These are phyloP conservation scores for Norana najaformis DNA, from an alignment of 2,888 invertebrate genomes.

Conservation along the genomic window DNA sequence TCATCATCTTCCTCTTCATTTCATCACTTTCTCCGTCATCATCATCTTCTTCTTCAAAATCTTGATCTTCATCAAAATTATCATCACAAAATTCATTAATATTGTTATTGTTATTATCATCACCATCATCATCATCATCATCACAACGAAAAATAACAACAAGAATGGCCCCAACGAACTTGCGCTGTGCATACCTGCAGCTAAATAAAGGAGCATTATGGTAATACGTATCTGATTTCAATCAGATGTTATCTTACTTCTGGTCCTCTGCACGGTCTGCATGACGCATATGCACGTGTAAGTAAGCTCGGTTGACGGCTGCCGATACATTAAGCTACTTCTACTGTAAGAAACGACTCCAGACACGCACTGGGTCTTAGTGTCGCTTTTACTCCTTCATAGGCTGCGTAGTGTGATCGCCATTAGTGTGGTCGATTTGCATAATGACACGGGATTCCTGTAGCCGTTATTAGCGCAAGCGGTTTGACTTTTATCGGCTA, in stretches of 20 bases:
- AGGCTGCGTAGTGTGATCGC: not conserved
- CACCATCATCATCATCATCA: not conserved
- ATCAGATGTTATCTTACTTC: not conserved
- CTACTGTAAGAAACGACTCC: not conserved
- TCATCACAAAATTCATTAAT: no score
- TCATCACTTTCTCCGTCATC: no score
- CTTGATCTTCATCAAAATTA: no score
- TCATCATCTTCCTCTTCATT: no score
- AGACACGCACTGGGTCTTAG: not conserved
- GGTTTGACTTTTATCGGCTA: not conserved
- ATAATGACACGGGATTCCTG: slow-evolving; percentile 13
- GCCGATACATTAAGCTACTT: not conserved
- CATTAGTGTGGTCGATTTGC: not conserved
- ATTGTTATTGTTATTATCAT: no score
- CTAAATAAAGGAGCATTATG: not conserved
- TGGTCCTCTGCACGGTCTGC: not conserved
- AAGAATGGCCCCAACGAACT: not conserved
- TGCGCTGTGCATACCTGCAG: not conserved
- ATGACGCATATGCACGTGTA: not conserved
- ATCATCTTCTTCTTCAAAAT: no score
- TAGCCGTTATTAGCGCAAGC: not conserved
- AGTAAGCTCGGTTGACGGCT: not conserved
- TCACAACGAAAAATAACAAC: no score
- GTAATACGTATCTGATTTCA: not conserved
- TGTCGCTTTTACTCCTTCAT: not conserved